Evolutionary conservation across 1,140 invertebrate genomes (phyloP), one percentile per base, ranked within the genome.

Genomic region (Ericerus pela): DNA sequence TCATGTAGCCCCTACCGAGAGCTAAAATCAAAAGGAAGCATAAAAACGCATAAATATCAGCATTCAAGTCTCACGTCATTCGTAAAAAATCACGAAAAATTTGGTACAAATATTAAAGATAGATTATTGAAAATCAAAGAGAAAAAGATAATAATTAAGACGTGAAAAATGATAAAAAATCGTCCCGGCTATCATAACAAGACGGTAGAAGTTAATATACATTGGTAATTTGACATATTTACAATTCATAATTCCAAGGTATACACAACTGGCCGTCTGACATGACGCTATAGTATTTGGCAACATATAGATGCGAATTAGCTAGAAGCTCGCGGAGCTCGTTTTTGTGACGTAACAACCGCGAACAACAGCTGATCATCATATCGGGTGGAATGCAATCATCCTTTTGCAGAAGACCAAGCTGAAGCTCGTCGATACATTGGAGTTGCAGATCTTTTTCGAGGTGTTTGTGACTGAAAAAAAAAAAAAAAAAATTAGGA

Each of bases 201-300:
- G n/a, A 10, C 8, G 31, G 8, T 10, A 33, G 8, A 33, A 8
- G 8, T 10, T 33, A 10, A 33, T 33, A 33, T 33, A 6, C 5
- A 16, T 41, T 6, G 5, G 5, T 6, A 41, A 16, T 16, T 6
- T 41, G 14, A 16, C 24, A 11, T 51, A 20, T 54, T 58, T 59
- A 60, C 11, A 76, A 61, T 68, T 81, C 81, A 77, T 87, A 95
- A 68, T 95, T 84, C 88, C 89, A 94, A 14, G 90, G 90, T 65
- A 96, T 84, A 66, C 88, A 93, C 54, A 94, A 76, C 58, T 88
- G 80, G 2, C 91, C 91, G 69, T 94, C 90, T 5, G 82, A 81
- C 64, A 92, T 75, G 12, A 96, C 82, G 0, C 89, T 88, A 66
- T 93, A 95, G 69, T 93, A 95, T 65, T 89, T 86, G 0, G 88